These are phyloP conservation scores for Aproaerema taeniolella DNA, from an alignment of 2,888 invertebrate genomes.

Conservation along the genomic window DNA sequence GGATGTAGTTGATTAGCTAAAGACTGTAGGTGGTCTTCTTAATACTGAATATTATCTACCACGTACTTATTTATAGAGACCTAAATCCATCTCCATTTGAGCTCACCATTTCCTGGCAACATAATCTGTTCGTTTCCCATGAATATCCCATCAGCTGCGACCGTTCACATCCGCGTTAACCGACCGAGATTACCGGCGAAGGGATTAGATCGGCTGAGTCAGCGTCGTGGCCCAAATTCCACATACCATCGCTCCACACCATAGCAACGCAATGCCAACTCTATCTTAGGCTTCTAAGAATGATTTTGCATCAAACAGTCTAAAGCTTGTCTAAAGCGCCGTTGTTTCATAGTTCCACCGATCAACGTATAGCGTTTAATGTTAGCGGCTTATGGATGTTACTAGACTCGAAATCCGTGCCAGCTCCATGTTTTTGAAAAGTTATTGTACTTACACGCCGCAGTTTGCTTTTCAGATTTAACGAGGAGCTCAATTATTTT, in stretches of 20 bases:
- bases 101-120: background rate
- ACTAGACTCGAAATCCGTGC: constrained; percentile 28
- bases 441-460: too few relatives aligned
- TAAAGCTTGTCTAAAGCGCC: constrained; percentile 48
- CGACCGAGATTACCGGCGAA: constrained; percentile 51
- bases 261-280: constrained; percentile 39
- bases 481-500: constrained; percentile 17
- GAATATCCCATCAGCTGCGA: constrained; percentile 14
- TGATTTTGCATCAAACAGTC: constrained; percentile 31
- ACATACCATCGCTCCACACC: constrained; percentile 53
- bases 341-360: constrained; percentile 49
- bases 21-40: too few relatives aligned
- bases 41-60: too few relatives aligned
- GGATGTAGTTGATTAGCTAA: too few relatives aligned
- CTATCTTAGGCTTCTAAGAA: constrained; percentile 26
- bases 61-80: too few relatives aligned
- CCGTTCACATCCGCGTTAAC: constrained; percentile 36
- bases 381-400: constrained; percentile 41
- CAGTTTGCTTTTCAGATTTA: constrained; percentile 16
- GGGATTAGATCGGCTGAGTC: constrained; percentile 70
- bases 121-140: constrained; percentile 9
- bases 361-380: constrained; percentile 45
- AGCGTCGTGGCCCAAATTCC: constrained; percentile 73
- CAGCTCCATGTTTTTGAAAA: too few relatives aligned
- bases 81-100: too few relatives aligned